Evolutionary conservation across 2,797 vertebrate genomes (phyloP).

Genomic region (Malurus splendens): DNA sequence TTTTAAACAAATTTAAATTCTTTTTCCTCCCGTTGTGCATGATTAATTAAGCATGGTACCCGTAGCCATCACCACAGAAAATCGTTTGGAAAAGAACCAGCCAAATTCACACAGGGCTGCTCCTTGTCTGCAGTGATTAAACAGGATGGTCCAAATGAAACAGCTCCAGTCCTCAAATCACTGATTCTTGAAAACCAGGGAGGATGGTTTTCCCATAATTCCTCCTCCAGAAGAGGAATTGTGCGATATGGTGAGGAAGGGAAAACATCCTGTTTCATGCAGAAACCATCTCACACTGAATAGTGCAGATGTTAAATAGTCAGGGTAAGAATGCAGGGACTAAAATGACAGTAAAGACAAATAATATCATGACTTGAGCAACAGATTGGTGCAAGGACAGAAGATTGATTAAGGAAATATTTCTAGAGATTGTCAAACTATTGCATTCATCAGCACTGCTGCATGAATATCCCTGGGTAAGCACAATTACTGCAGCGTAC

Average conservation of each 20-base stretch:
- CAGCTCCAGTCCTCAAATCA: background rate
- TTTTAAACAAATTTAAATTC: background rate
- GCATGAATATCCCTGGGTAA: background rate
- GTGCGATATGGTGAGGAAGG: accelerated
- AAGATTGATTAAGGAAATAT: background rate
- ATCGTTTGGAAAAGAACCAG: accelerated
- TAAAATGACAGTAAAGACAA: background rate
- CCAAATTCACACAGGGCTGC: background rate
- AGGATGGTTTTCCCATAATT: background rate
- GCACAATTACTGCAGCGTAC: background rate
- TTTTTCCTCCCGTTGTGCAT: background rate
- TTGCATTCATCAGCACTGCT: background rate
- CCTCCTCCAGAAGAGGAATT: background rate
- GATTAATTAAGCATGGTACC: background rate
- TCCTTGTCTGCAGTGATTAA: background rate
- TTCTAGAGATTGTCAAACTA: background rate
- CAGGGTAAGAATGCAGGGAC: background rate
- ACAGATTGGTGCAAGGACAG: background rate
- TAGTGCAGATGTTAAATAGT: background rate
- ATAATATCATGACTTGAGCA: background rate
- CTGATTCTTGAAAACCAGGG: background rate
- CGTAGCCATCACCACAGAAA: background rate
- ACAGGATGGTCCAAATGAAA: background rate
- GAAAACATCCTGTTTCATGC: background rate
- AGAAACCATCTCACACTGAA: background rate